phyloP scores from a whole-genome alignment of 2,797 vertebrate species.

The Oryzias sinensis region DNA sequence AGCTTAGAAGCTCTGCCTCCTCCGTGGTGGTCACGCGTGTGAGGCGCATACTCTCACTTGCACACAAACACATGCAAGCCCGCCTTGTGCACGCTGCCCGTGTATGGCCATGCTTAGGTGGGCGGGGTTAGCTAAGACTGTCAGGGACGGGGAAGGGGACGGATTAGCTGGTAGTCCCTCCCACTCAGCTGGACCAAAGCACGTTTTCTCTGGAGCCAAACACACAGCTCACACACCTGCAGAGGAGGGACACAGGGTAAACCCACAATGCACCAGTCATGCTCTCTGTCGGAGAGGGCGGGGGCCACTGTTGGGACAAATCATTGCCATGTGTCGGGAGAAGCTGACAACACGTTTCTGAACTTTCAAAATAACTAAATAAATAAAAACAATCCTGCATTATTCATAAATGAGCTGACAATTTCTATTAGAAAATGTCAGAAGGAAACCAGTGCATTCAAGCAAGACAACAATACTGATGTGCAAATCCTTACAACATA shows the following conservation, averaged over 20 bases:
- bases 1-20: conserved; percentile 67
- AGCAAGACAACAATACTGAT: no score
- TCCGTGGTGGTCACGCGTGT: conserved; percentile 74
- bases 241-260: conserved; percentile 27
- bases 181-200: conserved; percentile 70
- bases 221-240: conserved; percentile 56
- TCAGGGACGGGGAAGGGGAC: conserved; percentile 39
- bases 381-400: conserved; percentile 36
- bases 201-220: conserved; percentile 57
- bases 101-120: conserved; percentile 27
- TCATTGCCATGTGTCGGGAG: conserved; percentile 63
- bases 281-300: conserved; percentile 47
- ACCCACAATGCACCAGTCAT: conserved; percentile 40
- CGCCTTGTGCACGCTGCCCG: conserved; percentile 14
- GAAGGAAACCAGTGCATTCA: no score
- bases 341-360: conserved; percentile 43
- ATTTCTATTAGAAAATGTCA: no score
- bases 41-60: conserved; percentile 62
- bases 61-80: conserved; percentile 52
- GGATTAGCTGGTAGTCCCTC: conserved; percentile 50
- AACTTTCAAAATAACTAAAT: conserved; percentile 28
- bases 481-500: no score
- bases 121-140: conserved; percentile 38
- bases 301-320: conserved; percentile 47
- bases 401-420: conserved; percentile 38